Percentiles rank a stretch among this genome's conserved stretches.
These are phyloP conservation scores for Nemoura dubitans DNA, from an alignment of 2,888 invertebrate species.

Conservation along the genomic window DNA sequence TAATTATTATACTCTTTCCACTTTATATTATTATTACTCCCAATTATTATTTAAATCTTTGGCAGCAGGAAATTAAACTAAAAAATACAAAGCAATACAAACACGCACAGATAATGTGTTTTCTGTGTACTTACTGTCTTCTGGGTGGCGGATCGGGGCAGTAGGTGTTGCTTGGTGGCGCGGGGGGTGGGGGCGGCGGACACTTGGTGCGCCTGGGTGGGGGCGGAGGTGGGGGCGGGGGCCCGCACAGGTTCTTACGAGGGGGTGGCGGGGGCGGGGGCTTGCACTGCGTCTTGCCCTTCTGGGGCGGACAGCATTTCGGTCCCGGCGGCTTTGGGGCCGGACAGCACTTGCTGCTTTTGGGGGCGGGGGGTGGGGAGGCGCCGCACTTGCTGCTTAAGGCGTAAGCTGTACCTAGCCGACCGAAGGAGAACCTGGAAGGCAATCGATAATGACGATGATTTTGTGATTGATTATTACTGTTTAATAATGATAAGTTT, in stretches of 20 bases:
- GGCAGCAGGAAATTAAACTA: too few species aligned
- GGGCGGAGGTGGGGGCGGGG: neutral
- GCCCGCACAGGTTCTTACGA: too few species aligned
- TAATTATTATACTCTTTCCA: too few species aligned
- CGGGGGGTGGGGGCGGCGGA: neutral
- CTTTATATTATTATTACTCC: too few species aligned
- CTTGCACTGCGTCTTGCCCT: neutral
- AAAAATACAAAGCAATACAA: too few species aligned
- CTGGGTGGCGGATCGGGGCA: neutral
- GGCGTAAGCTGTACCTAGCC: neutral
- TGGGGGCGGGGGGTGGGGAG: neutral
- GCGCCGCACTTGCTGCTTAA: neutral
- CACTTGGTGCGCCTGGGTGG: neutral
- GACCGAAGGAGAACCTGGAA: neutral
- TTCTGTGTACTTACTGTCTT: neutral
- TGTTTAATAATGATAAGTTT: too few species aligned
- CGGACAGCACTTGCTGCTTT: neutral
- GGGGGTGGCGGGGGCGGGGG: neutral
- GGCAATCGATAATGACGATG: too few species aligned
- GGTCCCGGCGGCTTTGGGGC: neutral
- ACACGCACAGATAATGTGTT: neutral
- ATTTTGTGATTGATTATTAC: too few species aligned
- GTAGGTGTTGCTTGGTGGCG: neutral
- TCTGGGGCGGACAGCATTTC: neutral
- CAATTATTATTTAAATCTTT: too few species aligned